phyloP scores from a whole-genome alignment of 2,888 invertebrate species.

The Omphaloscelis lunosa region DNA sequence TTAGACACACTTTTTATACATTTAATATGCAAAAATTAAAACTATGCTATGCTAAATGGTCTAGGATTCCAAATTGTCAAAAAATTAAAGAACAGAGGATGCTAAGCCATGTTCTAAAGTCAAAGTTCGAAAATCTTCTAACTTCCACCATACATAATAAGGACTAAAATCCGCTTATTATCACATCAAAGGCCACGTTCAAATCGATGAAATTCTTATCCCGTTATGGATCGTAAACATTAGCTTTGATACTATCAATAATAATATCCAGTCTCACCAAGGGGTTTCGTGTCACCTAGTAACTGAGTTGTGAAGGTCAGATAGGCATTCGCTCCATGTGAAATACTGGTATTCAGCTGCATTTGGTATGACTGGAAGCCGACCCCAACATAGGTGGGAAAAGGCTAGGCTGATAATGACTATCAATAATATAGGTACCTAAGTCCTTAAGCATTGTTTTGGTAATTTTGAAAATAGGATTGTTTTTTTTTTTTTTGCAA shows the following conservation, averaged over 20 bases:
- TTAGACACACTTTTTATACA: no score
- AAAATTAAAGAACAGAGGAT: no score
- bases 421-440: neutral
- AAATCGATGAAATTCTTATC: slow-evolving; percentile 8
- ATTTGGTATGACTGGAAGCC: no score
- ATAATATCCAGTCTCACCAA: neutral
- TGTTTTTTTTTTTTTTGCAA: no score
- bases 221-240: slow-evolving; percentile 30
- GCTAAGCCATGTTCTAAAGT: neutral
- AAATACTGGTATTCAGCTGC: neutral
- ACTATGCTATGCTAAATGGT: no score
- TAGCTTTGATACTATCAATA: no score
- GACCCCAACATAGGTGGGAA: no score
- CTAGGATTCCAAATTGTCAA: no score
- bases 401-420: no score
- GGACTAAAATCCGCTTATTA: neutral
- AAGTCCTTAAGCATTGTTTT: neutral
- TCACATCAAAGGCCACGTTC: slow-evolving; percentile 4
- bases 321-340: no score
- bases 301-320: neutral
- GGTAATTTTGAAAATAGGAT: neutral
- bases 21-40: no score
- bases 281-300: neutral
- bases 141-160: neutral
- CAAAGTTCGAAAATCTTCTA: slow-evolving; percentile 1